Conservation (phyloP, 2,113 vertebrate genomes). For the Ameiurus melas region DNA sequence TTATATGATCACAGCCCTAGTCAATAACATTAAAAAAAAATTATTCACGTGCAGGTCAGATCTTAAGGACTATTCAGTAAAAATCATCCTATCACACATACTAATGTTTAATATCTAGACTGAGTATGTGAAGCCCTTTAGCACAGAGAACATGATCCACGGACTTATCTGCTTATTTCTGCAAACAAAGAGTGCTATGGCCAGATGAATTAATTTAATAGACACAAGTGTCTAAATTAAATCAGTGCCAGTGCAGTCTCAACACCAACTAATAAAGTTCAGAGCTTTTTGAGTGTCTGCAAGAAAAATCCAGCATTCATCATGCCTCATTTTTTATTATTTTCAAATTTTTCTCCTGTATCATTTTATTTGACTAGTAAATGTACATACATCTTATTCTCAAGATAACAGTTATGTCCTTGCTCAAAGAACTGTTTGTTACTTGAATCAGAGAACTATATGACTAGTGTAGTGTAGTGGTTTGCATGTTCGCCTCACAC, state of each 20-base stretch:
- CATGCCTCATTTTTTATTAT: not conserved
- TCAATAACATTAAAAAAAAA: not conserved
- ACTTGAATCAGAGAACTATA: not conserved
- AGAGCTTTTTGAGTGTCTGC: not conserved
- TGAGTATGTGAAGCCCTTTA: not conserved
- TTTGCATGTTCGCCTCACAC: too few relatives aligned
- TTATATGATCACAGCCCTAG: not conserved
- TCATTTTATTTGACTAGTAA: conserved; percentile 5
- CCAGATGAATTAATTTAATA: conserved; percentile 25
- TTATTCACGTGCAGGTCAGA: not conserved
- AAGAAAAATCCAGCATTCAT: not conserved
- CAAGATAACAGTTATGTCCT: too few relatives aligned
- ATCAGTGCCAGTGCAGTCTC: conserved; percentile 4
- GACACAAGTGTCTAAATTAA: conserved; percentile 38
- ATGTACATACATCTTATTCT: too few relatives aligned
- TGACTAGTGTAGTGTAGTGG: not conserved
- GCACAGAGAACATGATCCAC: not conserved
- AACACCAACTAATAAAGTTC: not conserved
- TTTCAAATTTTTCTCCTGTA: not conserved
- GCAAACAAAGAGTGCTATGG: conserved; percentile 25
- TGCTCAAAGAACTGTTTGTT: not conserved
- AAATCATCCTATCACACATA: not conserved
- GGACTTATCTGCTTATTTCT: conserved; percentile 26
- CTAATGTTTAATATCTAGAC: not conserved
- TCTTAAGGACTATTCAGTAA: not conserved